These are phyloP conservation scores for Manis crassicaudata DNA, from an alignment of 2,797 vertebrate genomes.

Conservation along the genomic window DNA sequence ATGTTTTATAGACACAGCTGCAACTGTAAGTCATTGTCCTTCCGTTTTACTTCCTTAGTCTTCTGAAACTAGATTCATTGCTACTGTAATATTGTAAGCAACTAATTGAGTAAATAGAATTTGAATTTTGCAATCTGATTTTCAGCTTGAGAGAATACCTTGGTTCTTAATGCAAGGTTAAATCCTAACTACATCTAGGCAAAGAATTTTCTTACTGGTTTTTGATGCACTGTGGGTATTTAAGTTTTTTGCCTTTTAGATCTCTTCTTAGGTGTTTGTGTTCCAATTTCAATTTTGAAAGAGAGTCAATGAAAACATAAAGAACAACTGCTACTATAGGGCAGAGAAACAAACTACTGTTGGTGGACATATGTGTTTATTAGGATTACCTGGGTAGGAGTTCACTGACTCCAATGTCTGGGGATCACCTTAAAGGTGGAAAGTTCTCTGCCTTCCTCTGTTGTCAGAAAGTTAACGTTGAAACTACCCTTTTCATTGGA, in stretches of 20 bases:
- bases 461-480: conserved; percentile 25
- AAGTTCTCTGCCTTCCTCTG: neutral
- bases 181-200: neutral
- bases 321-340: neutral
- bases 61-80: conserved; percentile 16
- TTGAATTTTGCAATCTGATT: conserved; percentile 37
- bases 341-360: neutral
- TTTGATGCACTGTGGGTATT: neutral
- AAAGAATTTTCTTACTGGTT: conserved; percentile 9
- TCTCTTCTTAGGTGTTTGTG: conserved; percentile 33
- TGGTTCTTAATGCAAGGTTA: neutral
- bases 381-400: neutral
- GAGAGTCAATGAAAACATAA: neutral
- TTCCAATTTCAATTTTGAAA: conserved; percentile 22
- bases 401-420: neutral
- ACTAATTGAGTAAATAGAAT: conserved; percentile 47
- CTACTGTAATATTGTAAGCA: neutral
- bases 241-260: neutral
- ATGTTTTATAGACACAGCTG: neutral
- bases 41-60: neutral
- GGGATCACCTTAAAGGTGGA: neutral
- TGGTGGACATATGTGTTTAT: neutral
- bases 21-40: conserved; percentile 26
- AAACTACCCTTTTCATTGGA: neutral
- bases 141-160: neutral